Evolutionary conservation across 2,888 invertebrate genomes (phyloP).

Genomic region (Eupithecia vulgata): DNA sequence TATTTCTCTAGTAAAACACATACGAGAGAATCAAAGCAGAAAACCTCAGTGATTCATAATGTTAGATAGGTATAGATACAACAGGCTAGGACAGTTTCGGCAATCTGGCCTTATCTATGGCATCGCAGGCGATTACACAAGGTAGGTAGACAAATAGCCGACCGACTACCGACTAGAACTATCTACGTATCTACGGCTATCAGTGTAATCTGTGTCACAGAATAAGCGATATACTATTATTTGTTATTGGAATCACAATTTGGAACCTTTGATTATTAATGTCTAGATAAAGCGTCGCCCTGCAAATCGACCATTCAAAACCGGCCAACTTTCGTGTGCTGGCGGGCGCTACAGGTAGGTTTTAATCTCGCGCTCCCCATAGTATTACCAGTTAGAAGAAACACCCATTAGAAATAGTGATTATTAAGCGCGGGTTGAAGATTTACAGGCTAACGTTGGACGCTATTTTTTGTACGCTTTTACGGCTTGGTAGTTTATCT

Average conservation of each 20-base stretch:
- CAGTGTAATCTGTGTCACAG: slow-evolving; percentile 17
- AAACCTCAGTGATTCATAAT: slow-evolving; percentile 24
- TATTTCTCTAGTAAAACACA: too few relatives aligned
- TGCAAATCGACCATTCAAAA: too few relatives aligned
- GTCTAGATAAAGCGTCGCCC: too few relatives aligned
- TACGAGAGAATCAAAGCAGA: slow-evolving; percentile 27
- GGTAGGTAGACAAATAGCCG: not conserved
- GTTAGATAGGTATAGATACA: not conserved
- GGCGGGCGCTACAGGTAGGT: too few relatives aligned
- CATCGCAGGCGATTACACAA: slow-evolving; percentile 34
- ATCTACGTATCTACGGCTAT: not conserved
- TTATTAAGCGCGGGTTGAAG: too few relatives aligned
- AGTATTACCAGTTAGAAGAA: too few relatives aligned
- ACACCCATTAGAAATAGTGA: too few relatives aligned
- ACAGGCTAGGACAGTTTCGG: slow-evolving; percentile 42
- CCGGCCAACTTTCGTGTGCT: too few relatives aligned
- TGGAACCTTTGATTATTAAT: not conserved
- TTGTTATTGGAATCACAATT: slow-evolving; percentile 4
- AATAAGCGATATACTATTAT: slow-evolving; percentile 5
- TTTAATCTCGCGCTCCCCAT: too few relatives aligned
- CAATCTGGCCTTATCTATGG: slow-evolving; percentile 49
- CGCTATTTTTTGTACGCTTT: too few relatives aligned
- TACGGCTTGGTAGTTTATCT: too few relatives aligned
- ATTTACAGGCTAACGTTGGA: too few relatives aligned
- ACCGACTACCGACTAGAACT: slow-evolving; percentile 31